Percentiles rank a stretch among this genome's conserved stretches.
phyloP scores from a whole-genome alignment of 2,797 vertebrate genomes.

The Perdix hodgsoniae region DNA sequence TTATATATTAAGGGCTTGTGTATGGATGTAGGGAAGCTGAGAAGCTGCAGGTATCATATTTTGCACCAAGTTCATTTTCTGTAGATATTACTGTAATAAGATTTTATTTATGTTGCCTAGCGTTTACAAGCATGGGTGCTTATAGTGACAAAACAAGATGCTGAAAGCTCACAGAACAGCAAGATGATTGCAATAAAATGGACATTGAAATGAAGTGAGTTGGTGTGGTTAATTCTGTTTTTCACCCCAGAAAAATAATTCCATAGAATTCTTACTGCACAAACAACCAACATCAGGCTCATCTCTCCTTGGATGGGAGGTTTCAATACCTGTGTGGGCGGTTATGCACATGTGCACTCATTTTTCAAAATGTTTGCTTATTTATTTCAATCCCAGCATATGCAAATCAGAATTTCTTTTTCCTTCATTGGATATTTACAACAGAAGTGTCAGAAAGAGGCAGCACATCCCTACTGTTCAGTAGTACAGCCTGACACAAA shows the following conservation, averaged over 20 bases:
- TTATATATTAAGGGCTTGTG: background rate
- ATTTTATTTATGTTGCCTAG: background rate
- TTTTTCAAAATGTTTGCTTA: slow-evolving; percentile 49
- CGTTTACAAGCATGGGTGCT: slow-evolving; percentile 14
- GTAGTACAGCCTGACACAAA: background rate
- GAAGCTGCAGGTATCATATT: background rate
- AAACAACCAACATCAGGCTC: slow-evolving; percentile 13
- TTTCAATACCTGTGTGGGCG: background rate
- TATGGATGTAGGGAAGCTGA: background rate
- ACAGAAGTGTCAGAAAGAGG: background rate
- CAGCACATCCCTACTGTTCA: background rate
- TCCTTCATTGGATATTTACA: background rate
- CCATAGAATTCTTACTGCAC: slow-evolving; percentile 7
- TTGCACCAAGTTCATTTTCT: background rate
- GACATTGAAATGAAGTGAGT: slow-evolving; percentile 15
- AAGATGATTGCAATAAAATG: slow-evolving; percentile 48
- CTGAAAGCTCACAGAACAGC: slow-evolving; percentile 27
- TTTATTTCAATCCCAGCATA: background rate
- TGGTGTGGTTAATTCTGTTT: slow-evolving; percentile 5
- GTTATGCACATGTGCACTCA: background rate
- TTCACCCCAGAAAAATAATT: slow-evolving; percentile 35
- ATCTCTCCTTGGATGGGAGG: slow-evolving; percentile 23
- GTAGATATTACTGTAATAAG: background rate
- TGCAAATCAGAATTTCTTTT: slow-evolving; percentile 28
- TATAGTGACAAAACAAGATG: background rate